Base-by-base conservation (phyloP, 1,140 invertebrate species). In the Apis laboriosa region DNA sequence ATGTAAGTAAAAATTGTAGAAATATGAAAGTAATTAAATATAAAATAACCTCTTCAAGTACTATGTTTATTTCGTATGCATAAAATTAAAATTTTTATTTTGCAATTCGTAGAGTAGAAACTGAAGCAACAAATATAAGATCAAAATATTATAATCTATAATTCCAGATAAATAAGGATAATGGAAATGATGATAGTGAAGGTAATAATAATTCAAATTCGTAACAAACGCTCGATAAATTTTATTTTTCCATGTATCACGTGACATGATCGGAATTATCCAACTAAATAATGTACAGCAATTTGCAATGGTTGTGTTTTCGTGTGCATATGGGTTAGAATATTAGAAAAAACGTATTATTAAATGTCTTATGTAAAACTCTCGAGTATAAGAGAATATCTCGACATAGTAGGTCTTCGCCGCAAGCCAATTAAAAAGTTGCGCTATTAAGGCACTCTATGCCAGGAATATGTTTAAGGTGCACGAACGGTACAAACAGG, bases 181-280 rank as follows among this genome's bases (percentile, higher is more conserved):
- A 21, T 24, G 21, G 72, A 19, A 28, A 5, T 13, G 19, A n/a
- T 13, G 9, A 12, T 7, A 43, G 34, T 43, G 34, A 19, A n/a
- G 53, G 71, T 64, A 49, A 8, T 17, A 34, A 21, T 34, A 19
- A 83, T 82, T 81, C 15, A 70, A 34, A 83, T 83, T 73, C 72
- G 66, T 89, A 89, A 86, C 86, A 85, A 90, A 90, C 87, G 76
- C 80, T 89, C 86, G 82, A 90, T 88, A 91, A 91, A 91, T 83
- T 91, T 91, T 90, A 90, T 90, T 91, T 68, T 77, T 77, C 51
- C 67, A 63, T 89, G 84, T 87, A 84, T 88, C 78, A 85, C 82
- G 70, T 80, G 83, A 68, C 68, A 76, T n/a, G 60, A 84, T 82
- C 53, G 53, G 56, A 43, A 78, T 43, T 58, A 51, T 12, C 55